These are phyloP conservation scores for Lepetodrilus schrolli DNA, from an alignment of 2,888 invertebrate genomes.

Conservation along the genomic window DNA sequence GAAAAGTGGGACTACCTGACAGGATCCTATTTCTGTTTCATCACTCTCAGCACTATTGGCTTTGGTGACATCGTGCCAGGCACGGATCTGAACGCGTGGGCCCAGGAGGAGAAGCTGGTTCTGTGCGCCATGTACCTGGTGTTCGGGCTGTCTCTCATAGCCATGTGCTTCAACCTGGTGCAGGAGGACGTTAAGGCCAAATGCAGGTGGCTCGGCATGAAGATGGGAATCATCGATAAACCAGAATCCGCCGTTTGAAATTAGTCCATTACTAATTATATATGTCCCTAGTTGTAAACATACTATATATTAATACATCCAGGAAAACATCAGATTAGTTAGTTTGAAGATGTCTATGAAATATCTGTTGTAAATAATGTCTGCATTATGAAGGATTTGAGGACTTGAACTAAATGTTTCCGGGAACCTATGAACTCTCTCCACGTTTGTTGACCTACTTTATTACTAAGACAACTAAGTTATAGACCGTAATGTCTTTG, in stretches of 20 bases:
- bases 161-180: slow-evolving; percentile 77
- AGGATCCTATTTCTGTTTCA: slow-evolving; percentile 75
- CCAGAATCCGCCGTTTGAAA: slow-evolving; percentile 29
- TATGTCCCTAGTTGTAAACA: too few species aligned
- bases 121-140: slow-evolving; percentile 75
- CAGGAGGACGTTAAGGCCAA: slow-evolving; percentile 76
- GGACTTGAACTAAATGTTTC: too few species aligned
- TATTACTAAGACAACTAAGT: too few species aligned
- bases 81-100: slow-evolving; percentile 64
- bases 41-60: slow-evolving; percentile 74
- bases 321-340: too few species aligned
- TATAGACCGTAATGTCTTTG: too few species aligned
- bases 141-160: slow-evolving; percentile 76
- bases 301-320: too few species aligned
- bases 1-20: slow-evolving; percentile 71
- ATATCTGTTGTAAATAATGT: too few species aligned
- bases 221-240: slow-evolving; percentile 73
- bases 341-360: too few species aligned
- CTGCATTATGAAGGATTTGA: too few species aligned
- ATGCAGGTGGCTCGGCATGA: slow-evolving; percentile 73
- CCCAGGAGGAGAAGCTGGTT: slow-evolving; percentile 69
- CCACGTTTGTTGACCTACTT: too few species aligned
- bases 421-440: too few species aligned
- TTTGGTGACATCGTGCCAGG: slow-evolving; percentile 73
- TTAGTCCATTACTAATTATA: too few species aligned